These are phyloP conservation scores for Podarcis siculus DNA, from an alignment of 2,797 vertebrate genomes.

Conservation along the genomic window DNA sequence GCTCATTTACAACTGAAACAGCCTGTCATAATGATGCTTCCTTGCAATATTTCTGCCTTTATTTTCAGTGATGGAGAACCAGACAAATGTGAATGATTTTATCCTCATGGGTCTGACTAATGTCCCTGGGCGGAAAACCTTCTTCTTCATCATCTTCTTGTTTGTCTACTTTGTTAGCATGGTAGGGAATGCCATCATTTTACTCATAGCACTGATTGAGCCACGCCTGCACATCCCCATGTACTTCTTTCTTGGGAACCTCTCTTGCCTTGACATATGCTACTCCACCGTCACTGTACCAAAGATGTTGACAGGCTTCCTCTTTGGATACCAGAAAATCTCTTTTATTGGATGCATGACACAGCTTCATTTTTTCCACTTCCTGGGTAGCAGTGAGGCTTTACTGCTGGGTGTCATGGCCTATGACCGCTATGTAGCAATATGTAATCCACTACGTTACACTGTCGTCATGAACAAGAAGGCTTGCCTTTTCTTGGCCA, in stretches of 20 bases:
- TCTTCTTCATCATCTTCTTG: conserved; percentile 54
- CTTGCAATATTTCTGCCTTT: neutral
- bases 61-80: conserved; percentile 50
- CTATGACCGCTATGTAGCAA: conserved; percentile 68
- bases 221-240: conserved; percentile 57
- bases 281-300: conserved; percentile 60
- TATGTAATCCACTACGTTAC: conserved; percentile 67
- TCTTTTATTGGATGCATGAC: conserved; percentile 53
- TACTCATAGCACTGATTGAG: conserved; percentile 40
- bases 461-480: conserved; percentile 50
- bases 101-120: conserved; percentile 48
- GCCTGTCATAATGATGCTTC: no score
- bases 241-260: conserved; percentile 67
- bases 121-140: neutral
- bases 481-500: conserved; percentile 51
- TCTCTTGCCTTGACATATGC: conserved; percentile 62
- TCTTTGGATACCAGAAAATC: conserved; percentile 21
- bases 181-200: conserved; percentile 56
- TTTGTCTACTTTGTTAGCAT: conserved; percentile 53
- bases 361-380: conserved; percentile 65
- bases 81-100: conserved; percentile 42
- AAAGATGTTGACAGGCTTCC: conserved; percentile 54
- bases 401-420: conserved; percentile 10
- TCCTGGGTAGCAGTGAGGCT: conserved; percentile 55
- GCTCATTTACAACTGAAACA: no score